phyloP scores from a whole-genome alignment of 2,797 vertebrate species.

The Calcarius lapponicus region DNA sequence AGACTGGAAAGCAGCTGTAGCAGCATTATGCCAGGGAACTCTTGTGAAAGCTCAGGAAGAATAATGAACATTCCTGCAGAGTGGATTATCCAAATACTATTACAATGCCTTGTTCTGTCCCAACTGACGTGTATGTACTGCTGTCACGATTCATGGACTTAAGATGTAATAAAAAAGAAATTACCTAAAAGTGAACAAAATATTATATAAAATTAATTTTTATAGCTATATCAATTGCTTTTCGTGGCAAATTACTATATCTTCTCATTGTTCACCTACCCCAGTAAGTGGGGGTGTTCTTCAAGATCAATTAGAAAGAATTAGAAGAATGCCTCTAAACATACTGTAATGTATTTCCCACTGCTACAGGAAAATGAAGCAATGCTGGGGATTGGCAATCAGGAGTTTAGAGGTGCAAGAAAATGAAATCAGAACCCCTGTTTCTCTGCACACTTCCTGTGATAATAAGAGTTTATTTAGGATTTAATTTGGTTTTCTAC shows the following conservation, averaged over 20 bases:
- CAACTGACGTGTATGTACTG: background rate
- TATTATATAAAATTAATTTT: background rate
- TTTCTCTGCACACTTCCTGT: background rate
- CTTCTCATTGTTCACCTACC: background rate
- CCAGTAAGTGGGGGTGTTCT: background rate
- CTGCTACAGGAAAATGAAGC: background rate
- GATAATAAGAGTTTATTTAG: background rate
- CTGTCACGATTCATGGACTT: background rate
- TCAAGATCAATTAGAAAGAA: background rate
- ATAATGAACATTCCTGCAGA: conserved; percentile 45
- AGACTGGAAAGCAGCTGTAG: conserved; percentile 57
- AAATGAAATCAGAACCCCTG: background rate
- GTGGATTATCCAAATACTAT: conserved; percentile 45
- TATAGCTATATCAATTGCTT: background rate
- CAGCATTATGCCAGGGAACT: conserved; percentile 53
- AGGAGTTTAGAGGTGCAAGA: background rate
- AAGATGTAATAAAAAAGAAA: background rate
- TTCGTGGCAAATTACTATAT: background rate
- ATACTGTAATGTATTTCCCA: background rate
- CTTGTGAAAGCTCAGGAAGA: conserved; percentile 58
- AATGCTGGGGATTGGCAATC: background rate
- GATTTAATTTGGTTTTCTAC: background rate
- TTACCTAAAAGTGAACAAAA: background rate
- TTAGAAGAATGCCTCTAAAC: background rate
- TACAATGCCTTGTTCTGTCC: conserved; percentile 6